These are phyloP conservation scores for Trachops cirrhosus DNA, from an alignment of 2,797 vertebrate genomes.

Conservation along the genomic window DNA sequence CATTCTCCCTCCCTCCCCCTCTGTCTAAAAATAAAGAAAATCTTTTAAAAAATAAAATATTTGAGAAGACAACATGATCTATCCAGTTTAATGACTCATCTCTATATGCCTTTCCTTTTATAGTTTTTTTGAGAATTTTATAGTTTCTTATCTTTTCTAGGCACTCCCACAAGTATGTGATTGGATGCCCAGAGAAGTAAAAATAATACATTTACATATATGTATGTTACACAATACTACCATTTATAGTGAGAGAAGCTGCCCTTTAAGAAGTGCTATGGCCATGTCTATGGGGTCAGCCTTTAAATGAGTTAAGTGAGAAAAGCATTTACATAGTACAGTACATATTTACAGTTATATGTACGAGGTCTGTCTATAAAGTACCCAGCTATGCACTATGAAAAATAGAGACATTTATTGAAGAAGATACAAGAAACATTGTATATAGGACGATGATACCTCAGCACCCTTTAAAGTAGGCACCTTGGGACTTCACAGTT, in stretches of 20 bases:
- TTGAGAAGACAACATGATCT: neutral
- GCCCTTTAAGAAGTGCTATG: neutral
- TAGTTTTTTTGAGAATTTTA: neutral
- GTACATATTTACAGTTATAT: no score
- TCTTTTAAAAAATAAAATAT: neutral
- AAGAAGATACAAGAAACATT: no score
- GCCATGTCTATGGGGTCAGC: neutral
- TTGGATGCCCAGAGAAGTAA: neutral
- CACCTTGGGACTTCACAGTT: no score
- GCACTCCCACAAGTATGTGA: neutral
- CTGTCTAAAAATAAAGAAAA: no score
- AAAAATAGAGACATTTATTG: no score
- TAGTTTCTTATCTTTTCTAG: neutral
- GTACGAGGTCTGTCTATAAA: no score
- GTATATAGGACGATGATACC: no score
- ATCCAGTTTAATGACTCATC: neutral
- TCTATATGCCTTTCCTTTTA: neutral
- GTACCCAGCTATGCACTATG: no score
- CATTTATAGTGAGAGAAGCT: neutral
- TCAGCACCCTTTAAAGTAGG: no score
- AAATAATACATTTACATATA: neutral
- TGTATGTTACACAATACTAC: neutral
- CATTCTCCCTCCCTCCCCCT: no score
- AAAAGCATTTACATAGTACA: neutral
- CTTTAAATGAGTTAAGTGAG: neutral